Base-by-base conservation (phyloP, 2,888 invertebrate species). In the Papilio gigon region DNA sequence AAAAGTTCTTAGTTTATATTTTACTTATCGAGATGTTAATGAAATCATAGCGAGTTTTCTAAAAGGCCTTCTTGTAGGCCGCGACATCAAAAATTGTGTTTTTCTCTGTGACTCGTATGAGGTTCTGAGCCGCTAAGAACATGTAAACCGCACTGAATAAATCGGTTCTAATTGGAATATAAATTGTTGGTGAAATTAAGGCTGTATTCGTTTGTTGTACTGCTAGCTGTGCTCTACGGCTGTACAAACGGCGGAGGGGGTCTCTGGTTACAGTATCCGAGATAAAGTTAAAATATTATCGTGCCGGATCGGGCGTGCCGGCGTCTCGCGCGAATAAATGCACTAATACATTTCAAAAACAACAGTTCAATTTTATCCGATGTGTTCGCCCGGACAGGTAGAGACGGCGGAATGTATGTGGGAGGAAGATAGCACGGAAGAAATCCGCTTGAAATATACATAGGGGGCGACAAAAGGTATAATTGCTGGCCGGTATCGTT, bases 211-310 rank as follows among this genome's bases (percentile, higher is more conserved):
- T 12, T 65, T 63, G 27, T 25, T 35, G 4, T 44, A 68, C 60
- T 65, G 63, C 20, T 25, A 9, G 70, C 47, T 37, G 37, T 81
- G 75, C 70, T 70, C 84, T 84, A 75, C 75, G 72, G 60, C 50
- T 14, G n/a, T n/a, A 30, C 25, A 4, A 59, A 42, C 72, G 73
- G 65, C 68, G 70, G 74, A 75, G 74, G 78, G 81, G 80, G 80
- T 83, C 83, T 82, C 87, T 84, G 82, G 86, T 86, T 85, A 85
- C 85, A 83, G 80, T 80, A 85, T 84, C 82, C 85, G 80, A 87
- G 88, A 88, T 89, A 89, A 86, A 87, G 88, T 84, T 90, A 88
- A 90, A 89, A 88, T 90, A 90, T 88, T 88, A 90, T 89, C 89
- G 86, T 80, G 74, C 77, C 71, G 82, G 81, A 89, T 90, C 88